Evolutionary conservation across 2,113 vertebrate genomes (phyloP).

Genomic region (Crypturellus undulatus): DNA sequence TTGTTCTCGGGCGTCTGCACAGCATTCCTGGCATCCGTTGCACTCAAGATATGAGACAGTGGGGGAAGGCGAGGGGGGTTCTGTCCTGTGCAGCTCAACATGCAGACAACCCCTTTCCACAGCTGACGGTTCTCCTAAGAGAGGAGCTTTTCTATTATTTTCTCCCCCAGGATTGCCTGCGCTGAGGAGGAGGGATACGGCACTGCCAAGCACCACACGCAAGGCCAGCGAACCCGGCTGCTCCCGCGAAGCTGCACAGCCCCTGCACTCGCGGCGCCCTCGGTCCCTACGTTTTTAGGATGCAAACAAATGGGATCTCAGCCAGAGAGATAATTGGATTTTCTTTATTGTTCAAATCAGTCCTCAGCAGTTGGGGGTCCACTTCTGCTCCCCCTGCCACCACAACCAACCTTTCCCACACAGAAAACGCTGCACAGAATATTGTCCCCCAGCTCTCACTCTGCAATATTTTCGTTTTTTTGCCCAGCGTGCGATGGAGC

Average conservation of each 20-base stretch:
- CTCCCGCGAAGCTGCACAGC: neutral
- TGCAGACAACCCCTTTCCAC: no score
- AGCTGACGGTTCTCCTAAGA: no score
- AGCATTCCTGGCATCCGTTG: neutral
- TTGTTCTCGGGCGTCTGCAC: conserved; percentile 48
- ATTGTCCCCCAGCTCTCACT: neutral
- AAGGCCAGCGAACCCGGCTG: conserved; percentile 24
- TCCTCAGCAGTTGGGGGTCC: neutral
- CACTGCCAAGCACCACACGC: conserved; percentile 25
- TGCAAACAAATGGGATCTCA: conserved; percentile 58
- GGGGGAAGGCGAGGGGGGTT: neutral
- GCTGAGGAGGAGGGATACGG: neutral
- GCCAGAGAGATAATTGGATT: conserved; percentile 69
- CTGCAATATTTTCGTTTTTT: no score
- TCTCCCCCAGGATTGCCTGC: no score
- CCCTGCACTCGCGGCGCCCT: neutral
- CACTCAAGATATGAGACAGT: conserved; percentile 43
- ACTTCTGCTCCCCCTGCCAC: neutral
- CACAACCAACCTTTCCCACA: neutral
- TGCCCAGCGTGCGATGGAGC: neutral
- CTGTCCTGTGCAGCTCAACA: no score
- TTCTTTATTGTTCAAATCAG: conserved; percentile 36
- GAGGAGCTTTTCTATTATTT: no score
- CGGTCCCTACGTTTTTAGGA: neutral
- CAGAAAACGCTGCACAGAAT: neutral